A percentile compares a stretch with the other conserved stretches of the same genome.
phyloP scores from a whole-genome alignment of 2,888 invertebrate genomes.

The Cryptosula pallasiana region DNA sequence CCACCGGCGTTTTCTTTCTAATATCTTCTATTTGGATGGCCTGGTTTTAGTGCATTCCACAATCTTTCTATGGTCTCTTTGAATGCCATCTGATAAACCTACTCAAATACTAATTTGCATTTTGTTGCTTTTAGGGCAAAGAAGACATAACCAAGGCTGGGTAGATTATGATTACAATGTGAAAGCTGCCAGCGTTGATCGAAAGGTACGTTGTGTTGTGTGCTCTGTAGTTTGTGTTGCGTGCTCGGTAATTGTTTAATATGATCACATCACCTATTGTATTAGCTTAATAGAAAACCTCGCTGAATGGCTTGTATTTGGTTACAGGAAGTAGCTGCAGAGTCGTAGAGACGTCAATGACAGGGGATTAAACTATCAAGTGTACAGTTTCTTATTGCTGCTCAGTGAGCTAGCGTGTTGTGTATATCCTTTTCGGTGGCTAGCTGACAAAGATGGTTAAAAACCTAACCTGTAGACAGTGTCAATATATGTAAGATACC shows the following conservation, averaged over 20 bases:
- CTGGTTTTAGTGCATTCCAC: not conserved
- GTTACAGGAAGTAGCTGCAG: not conserved
- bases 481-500: too few species aligned
- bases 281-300: too few species aligned
- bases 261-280: too few species aligned
- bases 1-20: not conserved
- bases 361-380: too few species aligned
- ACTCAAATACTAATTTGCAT: not conserved
- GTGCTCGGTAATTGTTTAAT: not conserved
- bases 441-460: too few species aligned
- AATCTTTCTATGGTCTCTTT: not conserved
- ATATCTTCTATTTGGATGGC: not conserved
- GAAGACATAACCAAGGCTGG: constrained; percentile 39
- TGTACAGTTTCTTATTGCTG: too few species aligned
- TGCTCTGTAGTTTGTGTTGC: not conserved
- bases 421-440: too few species aligned
- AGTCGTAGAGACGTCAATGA: not conserved
- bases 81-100: not conserved
- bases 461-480: too few species aligned
- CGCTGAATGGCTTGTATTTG: too few species aligned
- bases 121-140: constrained; percentile 30
- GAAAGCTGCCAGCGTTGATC: not conserved
- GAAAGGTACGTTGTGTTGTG: not conserved
- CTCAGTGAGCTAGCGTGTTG: too few species aligned
- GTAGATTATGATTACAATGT: constrained; percentile 38